phyloP scores from a whole-genome alignment of 2,797 vertebrate species.

The Phrynocephalus forsythii region DNA sequence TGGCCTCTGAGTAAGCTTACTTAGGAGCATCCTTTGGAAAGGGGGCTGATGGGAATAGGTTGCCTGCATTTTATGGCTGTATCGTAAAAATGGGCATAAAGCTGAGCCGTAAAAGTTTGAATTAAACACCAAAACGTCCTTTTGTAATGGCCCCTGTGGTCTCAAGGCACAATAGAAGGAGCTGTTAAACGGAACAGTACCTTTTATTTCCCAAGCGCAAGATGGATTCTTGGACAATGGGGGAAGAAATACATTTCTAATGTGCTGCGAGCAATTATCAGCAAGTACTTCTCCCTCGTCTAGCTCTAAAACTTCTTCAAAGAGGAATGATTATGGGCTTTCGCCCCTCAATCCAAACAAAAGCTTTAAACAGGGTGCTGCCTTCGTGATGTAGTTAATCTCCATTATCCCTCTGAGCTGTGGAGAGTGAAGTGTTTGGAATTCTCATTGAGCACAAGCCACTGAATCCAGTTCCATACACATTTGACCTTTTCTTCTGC shows the following conservation, averaged over 20 bases:
- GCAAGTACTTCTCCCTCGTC: not conserved
- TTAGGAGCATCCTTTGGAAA: not conserved
- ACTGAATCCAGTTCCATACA: not conserved
- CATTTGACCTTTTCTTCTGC: slow-evolving; percentile 10
- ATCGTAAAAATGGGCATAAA: not conserved
- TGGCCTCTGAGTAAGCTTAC: not conserved
- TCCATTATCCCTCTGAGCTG: not conserved
- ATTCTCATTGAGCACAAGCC: not conserved
- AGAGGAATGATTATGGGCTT: not conserved
- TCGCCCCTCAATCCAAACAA: slow-evolving; percentile 12
- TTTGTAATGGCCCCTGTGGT: not conserved
- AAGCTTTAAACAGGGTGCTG: slow-evolving; percentile 21
- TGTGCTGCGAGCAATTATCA: slow-evolving; percentile 10
- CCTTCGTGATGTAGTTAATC: slow-evolving; percentile 18
- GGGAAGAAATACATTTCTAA: slow-evolving; percentile 8
- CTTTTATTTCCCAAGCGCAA: slow-evolving; percentile 25
- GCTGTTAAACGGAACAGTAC: slow-evolving; percentile 24
- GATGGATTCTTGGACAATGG: slow-evolving; percentile 9
- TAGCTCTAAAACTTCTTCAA: slow-evolving; percentile 9
- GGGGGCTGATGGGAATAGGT: not conserved
- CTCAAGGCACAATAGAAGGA: slow-evolving; percentile 10
- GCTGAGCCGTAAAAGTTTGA: not conserved
- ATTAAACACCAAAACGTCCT: slow-evolving; percentile 13
- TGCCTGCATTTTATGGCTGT: not conserved
- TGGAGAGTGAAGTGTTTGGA: not conserved